Evolutionary conservation across 2,797 vertebrate species (phyloP).

Genomic region (Hemitrygon akajei): DNA sequence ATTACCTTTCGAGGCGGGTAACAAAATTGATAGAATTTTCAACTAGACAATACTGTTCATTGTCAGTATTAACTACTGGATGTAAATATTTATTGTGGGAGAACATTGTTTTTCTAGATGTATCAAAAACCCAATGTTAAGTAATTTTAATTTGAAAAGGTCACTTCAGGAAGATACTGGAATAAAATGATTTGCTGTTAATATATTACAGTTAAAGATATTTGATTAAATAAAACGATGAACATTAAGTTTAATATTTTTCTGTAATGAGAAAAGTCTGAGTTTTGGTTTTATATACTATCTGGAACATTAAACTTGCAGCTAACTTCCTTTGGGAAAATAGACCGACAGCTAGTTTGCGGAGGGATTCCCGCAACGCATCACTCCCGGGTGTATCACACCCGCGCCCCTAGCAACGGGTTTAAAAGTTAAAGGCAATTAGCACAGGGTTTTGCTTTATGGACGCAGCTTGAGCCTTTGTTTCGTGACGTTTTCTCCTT

Average conservation of each 20-base stretch:
- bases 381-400: not conserved
- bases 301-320: not conserved
- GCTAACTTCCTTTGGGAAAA: not conserved
- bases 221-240: not conserved
- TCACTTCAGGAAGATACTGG: too few species aligned
- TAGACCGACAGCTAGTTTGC: not conserved
- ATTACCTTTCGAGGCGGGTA: too few species aligned
- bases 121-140: too few species aligned
- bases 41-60: too few species aligned
- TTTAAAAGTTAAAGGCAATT: not conserved
- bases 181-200: too few species aligned
- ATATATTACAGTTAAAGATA: too few species aligned
- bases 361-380: not conserved
- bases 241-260: not conserved
- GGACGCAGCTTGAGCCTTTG: not conserved
- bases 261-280: too few species aligned
- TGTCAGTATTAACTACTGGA: too few species aligned
- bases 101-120: too few species aligned
- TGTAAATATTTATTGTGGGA: too few species aligned
- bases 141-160: too few species aligned
- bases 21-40: too few species aligned
- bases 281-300: not conserved
- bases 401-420: slow-evolving; percentile 14
- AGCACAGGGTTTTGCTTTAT: not conserved
- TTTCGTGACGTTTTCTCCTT: not conserved